Conservation (phyloP, 2,797 vertebrate genomes). For the Chelon auratus region DNA sequence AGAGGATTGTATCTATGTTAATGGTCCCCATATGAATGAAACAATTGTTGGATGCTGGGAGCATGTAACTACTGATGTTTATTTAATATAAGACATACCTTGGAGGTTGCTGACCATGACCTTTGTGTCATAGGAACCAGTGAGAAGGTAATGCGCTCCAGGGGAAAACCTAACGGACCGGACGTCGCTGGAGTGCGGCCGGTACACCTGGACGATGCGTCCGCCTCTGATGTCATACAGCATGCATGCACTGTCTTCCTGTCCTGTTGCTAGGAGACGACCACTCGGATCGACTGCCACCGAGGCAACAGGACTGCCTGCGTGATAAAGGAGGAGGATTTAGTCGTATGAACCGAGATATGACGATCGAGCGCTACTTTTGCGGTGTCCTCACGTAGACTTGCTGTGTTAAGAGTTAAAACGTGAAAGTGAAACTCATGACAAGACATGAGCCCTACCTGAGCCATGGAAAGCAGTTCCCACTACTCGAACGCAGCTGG, state of each 20-base stretch:
- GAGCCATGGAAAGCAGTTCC: slow-evolving; percentile 96
- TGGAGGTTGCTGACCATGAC: slow-evolving; percentile 96
- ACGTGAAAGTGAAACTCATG: not conserved
- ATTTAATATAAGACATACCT: slow-evolving; percentile 79
- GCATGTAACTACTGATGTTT: not conserved
- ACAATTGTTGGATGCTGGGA: not conserved
- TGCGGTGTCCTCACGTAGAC: not conserved
- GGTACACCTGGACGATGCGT: slow-evolving; percentile 94
- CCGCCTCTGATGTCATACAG: slow-evolving; percentile 97
- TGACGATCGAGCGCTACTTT: not conserved
- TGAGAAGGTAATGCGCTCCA: slow-evolving; percentile 96
- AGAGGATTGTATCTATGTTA: not conserved
- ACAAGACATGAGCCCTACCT: slow-evolving; percentile 77
- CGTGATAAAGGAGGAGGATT: not conserved
- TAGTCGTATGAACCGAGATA: not conserved
- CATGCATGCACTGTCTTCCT: slow-evolving; percentile 98
- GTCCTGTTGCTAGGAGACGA: slow-evolving; percentile 94
- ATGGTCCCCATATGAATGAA: not conserved
- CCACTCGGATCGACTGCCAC: slow-evolving; percentile 98
- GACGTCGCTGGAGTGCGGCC: slow-evolving; percentile 93
- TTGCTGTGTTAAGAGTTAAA: not conserved
- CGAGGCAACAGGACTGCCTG: slow-evolving; percentile 96
- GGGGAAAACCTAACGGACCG: slow-evolving; percentile 97
- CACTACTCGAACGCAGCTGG: slow-evolving; percentile 97
- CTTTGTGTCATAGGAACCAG: slow-evolving; percentile 96